Conservation (phyloP, 1,140 invertebrate species). For the Diorhabda carinulata region DNA sequence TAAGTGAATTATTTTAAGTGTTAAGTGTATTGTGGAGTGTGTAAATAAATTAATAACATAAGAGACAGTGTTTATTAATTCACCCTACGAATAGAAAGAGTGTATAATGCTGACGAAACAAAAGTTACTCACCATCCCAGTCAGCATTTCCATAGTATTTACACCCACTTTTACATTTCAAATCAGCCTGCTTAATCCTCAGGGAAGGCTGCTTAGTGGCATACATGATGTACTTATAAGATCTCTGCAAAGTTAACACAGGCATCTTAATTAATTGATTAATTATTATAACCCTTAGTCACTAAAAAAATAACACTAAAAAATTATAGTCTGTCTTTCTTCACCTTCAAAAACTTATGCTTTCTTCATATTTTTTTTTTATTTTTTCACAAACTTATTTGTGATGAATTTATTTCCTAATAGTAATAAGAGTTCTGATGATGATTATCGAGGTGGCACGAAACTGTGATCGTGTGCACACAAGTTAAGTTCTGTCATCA, state of each 20-base stretch:
- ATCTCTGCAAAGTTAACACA: constrained; percentile 42
- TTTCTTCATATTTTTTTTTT: neutral
- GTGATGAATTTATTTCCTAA: too few species aligned
- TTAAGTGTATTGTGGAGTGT: too few species aligned
- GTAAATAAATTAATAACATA: too few species aligned
- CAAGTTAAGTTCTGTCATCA: constrained; percentile 41
- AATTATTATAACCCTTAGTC: neutral
- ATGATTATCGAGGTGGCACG: constrained; percentile 38
- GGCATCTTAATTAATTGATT: constrained; percentile 32
- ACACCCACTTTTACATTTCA: constrained; percentile 93
- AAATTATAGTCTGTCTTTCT: neutral
- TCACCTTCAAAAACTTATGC: too few species aligned
- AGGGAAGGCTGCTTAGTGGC: constrained; percentile 68
- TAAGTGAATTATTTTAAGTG: too few species aligned
- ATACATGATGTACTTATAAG: constrained; percentile 57
- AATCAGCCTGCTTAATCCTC: constrained; percentile 76
- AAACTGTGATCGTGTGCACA: constrained; percentile 42
- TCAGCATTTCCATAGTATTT: constrained; percentile 95
- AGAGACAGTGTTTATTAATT: too few species aligned
- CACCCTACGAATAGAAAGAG: too few species aligned
- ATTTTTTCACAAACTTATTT: neutral
- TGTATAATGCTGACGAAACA: neutral
- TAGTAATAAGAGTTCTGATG: neutral
- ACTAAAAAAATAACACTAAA: neutral
- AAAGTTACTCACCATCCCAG: constrained; percentile 67